These are phyloP conservation scores for Erythrolamprus reginae DNA, from an alignment of 2,113 vertebrate species.

Conservation along the genomic window DNA sequence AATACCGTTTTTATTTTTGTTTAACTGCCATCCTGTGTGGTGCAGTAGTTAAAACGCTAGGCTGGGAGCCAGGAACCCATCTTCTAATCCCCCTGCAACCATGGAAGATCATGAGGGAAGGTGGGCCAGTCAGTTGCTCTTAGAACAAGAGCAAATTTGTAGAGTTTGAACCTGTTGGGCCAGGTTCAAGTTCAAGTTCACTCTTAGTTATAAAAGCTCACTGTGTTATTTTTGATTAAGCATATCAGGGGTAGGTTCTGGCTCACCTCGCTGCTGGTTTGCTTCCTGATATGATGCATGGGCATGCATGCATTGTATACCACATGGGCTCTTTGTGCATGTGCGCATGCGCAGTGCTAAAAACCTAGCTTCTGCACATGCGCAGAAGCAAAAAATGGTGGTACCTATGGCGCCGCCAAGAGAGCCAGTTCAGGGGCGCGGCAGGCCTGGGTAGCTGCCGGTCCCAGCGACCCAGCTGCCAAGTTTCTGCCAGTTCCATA, in stretches of 20 bases:
- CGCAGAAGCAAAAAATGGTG: no score
- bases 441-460: no score
- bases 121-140: neutral
- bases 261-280: no score
- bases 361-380: no score
- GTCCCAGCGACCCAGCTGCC: no score
- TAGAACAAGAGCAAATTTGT: neutral
- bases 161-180: neutral
- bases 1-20: neutral
- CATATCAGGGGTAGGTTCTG: neutral
- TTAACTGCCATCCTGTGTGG: neutral
- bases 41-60: neutral
- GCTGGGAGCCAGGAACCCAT: neutral
- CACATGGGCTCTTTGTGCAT: no score
- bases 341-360: no score
- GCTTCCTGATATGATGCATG: no score
- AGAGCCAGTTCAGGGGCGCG: no score
- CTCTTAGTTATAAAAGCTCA: neutral
- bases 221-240: neutral
- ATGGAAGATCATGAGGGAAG: neutral
- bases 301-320: no score
- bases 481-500: no score
- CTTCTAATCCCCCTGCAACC: neutral
- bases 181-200: neutral
- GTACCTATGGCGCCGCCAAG: no score